Percentiles rank a stretch among this genome's conserved stretches.
Evolutionary conservation across 2,797 vertebrate species (phyloP).

Genomic region (Gymnoscopelus microlampas): DNA sequence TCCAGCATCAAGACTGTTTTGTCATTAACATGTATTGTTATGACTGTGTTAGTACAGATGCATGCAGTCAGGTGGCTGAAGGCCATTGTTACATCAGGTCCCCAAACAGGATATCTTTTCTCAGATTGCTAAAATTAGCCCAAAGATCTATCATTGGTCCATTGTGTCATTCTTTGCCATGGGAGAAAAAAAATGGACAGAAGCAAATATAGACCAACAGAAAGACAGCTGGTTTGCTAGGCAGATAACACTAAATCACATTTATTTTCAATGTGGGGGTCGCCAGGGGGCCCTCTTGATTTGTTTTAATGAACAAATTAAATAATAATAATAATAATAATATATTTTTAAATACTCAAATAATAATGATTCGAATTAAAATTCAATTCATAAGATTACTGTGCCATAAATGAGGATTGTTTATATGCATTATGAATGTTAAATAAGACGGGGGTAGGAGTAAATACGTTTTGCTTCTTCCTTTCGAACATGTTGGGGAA

Average conservation of each 20-base stretch:
- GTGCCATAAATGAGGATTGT: too few relatives aligned
- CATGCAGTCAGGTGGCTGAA: constrained; percentile 9
- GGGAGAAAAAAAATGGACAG: not conserved
- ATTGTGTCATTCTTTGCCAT: constrained; percentile 50
- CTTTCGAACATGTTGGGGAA: too few relatives aligned
- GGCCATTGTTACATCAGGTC: constrained; percentile 58
- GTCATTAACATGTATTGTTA: constrained; percentile 19
- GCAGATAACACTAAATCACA: too few relatives aligned
- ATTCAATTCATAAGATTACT: too few relatives aligned
- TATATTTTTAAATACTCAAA: constrained; percentile 6
- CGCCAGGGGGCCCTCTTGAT: too few relatives aligned
- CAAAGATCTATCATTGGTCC: constrained; percentile 32
- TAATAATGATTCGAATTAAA: not conserved
- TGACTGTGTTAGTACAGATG: constrained; percentile 15
- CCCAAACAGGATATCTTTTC: constrained; percentile 60
- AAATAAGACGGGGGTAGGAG: too few relatives aligned
- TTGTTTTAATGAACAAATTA: too few relatives aligned
- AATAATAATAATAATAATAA: not conserved
- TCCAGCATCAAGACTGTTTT: constrained; percentile 18
- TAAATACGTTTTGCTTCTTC: too few relatives aligned
- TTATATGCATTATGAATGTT: too few relatives aligned
- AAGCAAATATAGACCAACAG: too few relatives aligned
- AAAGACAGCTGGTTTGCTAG: too few relatives aligned
- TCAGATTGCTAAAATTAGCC: constrained; percentile 59
- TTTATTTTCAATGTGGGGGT: too few relatives aligned